Base-by-base conservation (phyloP, 2,113 vertebrate genomes). In the Ibidorhyncha struthersii region DNA sequence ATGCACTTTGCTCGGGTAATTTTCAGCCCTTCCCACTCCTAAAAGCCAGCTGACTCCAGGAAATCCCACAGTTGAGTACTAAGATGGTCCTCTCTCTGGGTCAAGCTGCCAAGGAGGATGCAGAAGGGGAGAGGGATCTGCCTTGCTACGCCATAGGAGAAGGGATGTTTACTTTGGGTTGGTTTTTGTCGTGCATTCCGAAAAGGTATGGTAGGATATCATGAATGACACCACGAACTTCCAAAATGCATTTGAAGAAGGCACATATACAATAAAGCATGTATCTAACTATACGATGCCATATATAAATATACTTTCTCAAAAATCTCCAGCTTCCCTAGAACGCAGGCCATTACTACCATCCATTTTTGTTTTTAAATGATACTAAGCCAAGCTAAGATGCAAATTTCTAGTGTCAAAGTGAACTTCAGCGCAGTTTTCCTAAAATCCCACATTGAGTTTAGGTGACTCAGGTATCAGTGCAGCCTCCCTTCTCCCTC, bases 231-330 rank as follows among this genome's bases (percentile, higher is more conserved):
- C 73, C 72, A 76, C 23, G 25, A 78, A 87, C 95, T 96, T 94
- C 82, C 92, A 97, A 95, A 98, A 98, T 94, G 96, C 90, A 95
- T 98, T 91, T 97, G 96, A 90, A 98, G 97, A 98, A 98, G 98
- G 98, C 98, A 98, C 98, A 89, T 97, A 96, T 92, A 97, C 94
- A 97, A 97, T 97, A 85, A 94, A 96, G 90, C 86, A 53, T 94
- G 72, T 89, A 76, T 65, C 59, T 96, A 97, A 96, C 92, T 79
- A 96, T 81, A 97, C 8, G 26, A 96, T 97, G 97, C 88, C 72
- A 74, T 53, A 87, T 78, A 94, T 74, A 90, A 95, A 96, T 95
- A 97, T 86, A 96, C 81, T 96, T 93, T 74, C 93, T 96, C 90
- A 96, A 93, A 93, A n/a, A 90, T 87, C 89, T 84, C 84, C 97